These are phyloP conservation scores for Oxyura jamaicensis DNA, from an alignment of 2,113 vertebrate genomes.

Conservation along the genomic window DNA sequence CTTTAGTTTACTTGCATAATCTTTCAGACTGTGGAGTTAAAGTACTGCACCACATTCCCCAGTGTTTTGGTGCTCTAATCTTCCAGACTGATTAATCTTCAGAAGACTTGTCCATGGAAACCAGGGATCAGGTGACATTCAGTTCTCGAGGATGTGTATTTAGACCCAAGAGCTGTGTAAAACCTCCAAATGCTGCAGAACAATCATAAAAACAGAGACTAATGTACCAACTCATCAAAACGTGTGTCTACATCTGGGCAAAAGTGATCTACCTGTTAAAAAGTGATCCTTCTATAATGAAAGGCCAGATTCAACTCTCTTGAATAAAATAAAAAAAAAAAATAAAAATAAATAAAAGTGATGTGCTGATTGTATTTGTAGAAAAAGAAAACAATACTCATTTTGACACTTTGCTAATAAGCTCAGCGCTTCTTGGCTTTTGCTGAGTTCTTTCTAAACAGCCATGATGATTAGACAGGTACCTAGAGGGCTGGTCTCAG, in stretches of 20 bases:
- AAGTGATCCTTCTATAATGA: not conserved
- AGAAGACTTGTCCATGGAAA: not conserved
- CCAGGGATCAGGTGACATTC: not conserved
- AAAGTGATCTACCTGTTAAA: not conserved
- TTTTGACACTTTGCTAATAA: not conserved
- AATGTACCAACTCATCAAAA: not conserved
- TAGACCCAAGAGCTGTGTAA: not conserved
- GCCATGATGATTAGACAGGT: not conserved
- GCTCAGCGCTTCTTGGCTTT: not conserved
- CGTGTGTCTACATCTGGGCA: not conserved
- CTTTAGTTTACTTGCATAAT: not conserved
- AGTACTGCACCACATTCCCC: not conserved
- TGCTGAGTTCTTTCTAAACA: not conserved
- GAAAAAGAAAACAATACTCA: accelerated
- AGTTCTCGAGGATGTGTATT: not conserved
- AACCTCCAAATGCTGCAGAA: not conserved
- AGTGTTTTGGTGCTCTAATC: not conserved
- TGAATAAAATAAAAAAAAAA: not conserved
- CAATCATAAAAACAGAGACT: not conserved
- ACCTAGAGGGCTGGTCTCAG: not conserved
- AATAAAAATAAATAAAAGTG: too few relatives aligned
- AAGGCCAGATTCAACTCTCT: not conserved
- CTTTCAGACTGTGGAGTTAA: not conserved
- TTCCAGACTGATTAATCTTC: not conserved
- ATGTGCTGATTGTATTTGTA: not conserved